Conservation (phyloP, 1,140 invertebrate genomes). For the Spodoptera frugiperda region DNA sequence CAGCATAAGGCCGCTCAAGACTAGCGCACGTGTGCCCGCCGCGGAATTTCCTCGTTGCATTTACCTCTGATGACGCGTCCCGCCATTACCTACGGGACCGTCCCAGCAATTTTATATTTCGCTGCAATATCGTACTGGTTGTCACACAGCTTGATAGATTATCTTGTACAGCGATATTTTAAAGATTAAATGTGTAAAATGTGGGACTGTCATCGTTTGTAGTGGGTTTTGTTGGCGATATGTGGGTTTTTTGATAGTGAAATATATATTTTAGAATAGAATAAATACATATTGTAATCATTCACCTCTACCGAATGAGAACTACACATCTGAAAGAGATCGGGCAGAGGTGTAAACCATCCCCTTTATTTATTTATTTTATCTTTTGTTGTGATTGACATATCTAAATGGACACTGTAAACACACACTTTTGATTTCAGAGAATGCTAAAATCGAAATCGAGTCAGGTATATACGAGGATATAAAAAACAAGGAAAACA, state of each 20-base stretch:
- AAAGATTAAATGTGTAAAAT: slow-evolving; percentile 32
- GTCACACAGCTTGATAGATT: slow-evolving; percentile 50
- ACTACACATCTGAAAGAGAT: too few relatives aligned
- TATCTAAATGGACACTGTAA: too few relatives aligned
- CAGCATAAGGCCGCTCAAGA: slow-evolving; percentile 47
- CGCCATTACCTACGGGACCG: slow-evolving; percentile 48
- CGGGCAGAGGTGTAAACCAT: too few relatives aligned
- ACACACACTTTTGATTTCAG: not conserved
- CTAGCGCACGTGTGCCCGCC: slow-evolving; percentile 52
- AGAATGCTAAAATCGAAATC: slow-evolving; percentile 5
- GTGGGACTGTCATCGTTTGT: slow-evolving; percentile 1
- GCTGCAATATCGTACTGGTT: slow-evolving; percentile 51
- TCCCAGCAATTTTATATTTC: slow-evolving; percentile 56
- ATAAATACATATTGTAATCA: too few relatives aligned
- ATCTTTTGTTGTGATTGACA: too few relatives aligned
- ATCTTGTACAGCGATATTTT: slow-evolving; percentile 46
- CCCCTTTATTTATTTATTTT: too few relatives aligned
- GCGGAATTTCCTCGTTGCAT: slow-evolving; percentile 61
- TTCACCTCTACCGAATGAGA: too few relatives aligned
- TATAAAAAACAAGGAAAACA: slow-evolving; percentile 12
- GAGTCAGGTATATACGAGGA: not conserved
- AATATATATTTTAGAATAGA: too few relatives aligned
- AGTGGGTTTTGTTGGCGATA: not conserved
- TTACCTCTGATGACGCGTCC: slow-evolving; percentile 59
- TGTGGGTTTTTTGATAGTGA: not conserved